Conservation (phyloP, 2,797 vertebrate species). For the Glyptemys insculpta region DNA sequence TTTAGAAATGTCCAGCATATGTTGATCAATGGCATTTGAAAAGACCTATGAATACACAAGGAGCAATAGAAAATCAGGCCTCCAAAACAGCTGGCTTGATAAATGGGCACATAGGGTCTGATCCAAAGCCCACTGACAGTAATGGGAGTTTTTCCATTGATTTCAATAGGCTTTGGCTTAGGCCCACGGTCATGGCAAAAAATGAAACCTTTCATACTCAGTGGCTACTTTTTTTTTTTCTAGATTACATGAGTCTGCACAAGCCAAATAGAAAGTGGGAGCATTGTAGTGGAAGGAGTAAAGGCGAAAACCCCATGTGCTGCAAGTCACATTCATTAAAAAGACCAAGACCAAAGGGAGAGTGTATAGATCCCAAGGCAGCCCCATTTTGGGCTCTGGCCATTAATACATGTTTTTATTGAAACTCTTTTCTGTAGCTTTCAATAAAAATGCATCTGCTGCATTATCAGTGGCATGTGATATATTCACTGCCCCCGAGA, state of each 20-base stretch:
- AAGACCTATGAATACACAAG: background rate
- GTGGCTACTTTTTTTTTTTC: background rate
- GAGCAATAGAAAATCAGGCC: background rate
- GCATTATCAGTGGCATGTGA: constrained; percentile 65
- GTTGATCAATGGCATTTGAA: background rate
- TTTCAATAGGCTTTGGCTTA: background rate
- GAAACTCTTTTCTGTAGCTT: constrained; percentile 51
- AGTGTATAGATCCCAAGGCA: constrained; percentile 58
- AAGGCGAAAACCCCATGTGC: constrained; percentile 39
- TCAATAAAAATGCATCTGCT: constrained; percentile 62
- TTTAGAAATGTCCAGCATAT: background rate
- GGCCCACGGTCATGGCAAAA: background rate
- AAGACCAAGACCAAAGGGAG: constrained; percentile 65
- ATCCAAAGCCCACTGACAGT: background rate
- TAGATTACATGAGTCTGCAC: background rate
- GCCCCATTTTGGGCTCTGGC: constrained; percentile 35
- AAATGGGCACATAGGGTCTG: background rate
- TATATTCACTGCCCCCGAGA: background rate
- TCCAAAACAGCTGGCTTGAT: background rate
- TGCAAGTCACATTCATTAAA: constrained; percentile 51
- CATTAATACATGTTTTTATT: constrained; percentile 68
- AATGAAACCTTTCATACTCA: background rate
- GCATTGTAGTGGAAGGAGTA: background rate
- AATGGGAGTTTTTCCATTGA: background rate
- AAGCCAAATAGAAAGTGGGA: background rate